phyloP scores from a whole-genome alignment of 1,140 invertebrate species.

The Colletes gigas region DNA sequence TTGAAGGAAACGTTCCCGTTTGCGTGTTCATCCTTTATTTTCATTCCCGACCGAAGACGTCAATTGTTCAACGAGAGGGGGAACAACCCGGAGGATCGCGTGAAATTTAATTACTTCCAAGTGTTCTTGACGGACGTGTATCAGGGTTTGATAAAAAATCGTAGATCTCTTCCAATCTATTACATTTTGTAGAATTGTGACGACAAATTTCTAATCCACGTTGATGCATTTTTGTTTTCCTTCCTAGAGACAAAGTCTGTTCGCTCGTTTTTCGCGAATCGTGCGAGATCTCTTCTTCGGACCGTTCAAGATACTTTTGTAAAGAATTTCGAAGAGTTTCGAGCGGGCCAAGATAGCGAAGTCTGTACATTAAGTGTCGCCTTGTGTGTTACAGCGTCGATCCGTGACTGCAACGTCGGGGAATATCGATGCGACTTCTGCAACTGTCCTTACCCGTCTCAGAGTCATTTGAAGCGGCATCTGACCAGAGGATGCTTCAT shows the following conservation, averaged over 20 bases:
- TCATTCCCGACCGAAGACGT: slow-evolving; percentile 13
- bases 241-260: too few relatives aligned
- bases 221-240: too few relatives aligned
- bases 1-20: slow-evolving; percentile 9
- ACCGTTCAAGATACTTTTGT: neutral
- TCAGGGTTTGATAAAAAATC: too few relatives aligned
- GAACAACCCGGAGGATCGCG: too few relatives aligned
- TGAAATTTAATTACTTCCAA: too few relatives aligned
- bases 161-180: too few relatives aligned
- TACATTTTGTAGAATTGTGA: too few relatives aligned
- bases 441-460: slow-evolving; percentile 57
- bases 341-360: neutral
- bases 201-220: too few relatives aligned
- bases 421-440: slow-evolving; percentile 63
- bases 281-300: neutral
- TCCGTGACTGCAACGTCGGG: neutral
- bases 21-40: slow-evolving; percentile 10
- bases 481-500: slow-evolving; percentile 60
- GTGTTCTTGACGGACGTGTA: too few relatives aligned
- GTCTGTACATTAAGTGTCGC: slow-evolving; percentile 24
- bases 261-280: too few relatives aligned
- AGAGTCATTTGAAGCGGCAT: slow-evolving; percentile 61
- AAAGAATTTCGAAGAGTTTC: neutral
- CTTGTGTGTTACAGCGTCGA: slow-evolving; percentile 52
- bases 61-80: slow-evolving; percentile 1